Evolutionary conservation across 2,113 vertebrate genomes (phyloP).

Genomic region (Lates calcarifer): DNA sequence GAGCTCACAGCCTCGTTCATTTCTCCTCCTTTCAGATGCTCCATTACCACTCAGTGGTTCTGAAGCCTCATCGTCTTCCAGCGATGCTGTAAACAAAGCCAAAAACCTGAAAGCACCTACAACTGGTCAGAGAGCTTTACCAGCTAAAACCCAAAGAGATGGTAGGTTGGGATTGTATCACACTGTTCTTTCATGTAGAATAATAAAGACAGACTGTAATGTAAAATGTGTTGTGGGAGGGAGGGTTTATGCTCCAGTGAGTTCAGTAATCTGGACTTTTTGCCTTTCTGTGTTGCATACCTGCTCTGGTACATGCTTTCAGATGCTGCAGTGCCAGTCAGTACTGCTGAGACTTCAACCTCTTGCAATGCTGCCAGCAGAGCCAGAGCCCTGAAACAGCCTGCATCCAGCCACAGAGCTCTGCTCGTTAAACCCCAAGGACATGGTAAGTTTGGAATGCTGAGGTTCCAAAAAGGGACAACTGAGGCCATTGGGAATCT

Average conservation of each 20-base stretch:
- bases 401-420: constrained; percentile 24
- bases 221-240: not conserved
- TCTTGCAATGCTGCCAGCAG: constrained; percentile 1
- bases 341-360: constrained; percentile 13
- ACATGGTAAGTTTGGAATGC: constrained; percentile 32
- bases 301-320: not conserved
- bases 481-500: not conserved
- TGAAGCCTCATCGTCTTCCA: constrained; percentile 1
- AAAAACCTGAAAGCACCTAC: constrained; percentile 49
- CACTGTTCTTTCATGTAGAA: not conserved
- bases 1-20: not conserved
- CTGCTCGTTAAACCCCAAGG: constrained; percentile 25
- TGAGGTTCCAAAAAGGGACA: not conserved
- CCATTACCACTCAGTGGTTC: not conserved
- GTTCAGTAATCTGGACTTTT: not conserved
- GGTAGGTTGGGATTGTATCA: constrained; percentile 19
- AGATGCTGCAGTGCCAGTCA: constrained; percentile 33
- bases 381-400: constrained; percentile 47
- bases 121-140: constrained; percentile 23
- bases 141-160: constrained; percentile 36
- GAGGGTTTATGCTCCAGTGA: not conserved
- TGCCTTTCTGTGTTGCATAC: not conserved
- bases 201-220: not conserved
- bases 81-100: constrained; percentile 5
- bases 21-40: constrained; percentile 40